Conservation (phyloP, 2,113 vertebrate species). For the Neogobius melanostomus region DNA sequence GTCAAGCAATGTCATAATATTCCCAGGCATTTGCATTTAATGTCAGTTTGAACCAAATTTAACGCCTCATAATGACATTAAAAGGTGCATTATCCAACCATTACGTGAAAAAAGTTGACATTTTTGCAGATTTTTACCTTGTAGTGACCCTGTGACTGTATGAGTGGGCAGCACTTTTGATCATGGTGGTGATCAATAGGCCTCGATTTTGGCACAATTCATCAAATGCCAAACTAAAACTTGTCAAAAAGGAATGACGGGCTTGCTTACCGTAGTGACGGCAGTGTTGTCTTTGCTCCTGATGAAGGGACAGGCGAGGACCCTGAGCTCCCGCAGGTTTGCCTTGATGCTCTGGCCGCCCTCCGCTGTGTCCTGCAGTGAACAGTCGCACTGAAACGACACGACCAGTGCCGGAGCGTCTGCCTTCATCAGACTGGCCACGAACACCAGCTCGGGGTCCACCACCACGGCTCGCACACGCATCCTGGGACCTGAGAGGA, state of each 20-base stretch:
- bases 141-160: no score
- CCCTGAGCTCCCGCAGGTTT: conserved; percentile 82
- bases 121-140: no score
- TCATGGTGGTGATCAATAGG: no score
- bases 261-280: conserved; percentile 84
- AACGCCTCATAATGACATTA: no score
- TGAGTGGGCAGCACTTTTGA: no score
- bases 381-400: conserved; percentile 89
- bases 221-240: not conserved
- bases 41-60: no score
- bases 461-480: conserved; percentile 80
- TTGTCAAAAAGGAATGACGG: no score
- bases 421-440: conserved; percentile 86
- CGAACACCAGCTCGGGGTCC: conserved; percentile 95
- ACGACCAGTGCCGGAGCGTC: conserved; percentile 88
- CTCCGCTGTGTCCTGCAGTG: conserved; percentile 61
- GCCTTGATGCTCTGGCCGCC: conserved; percentile 77
- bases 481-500: conserved; percentile 42
- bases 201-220: no score
- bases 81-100: no score
- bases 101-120: no score
- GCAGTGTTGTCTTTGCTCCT: conserved; percentile 72
- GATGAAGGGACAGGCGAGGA: conserved; percentile 92
- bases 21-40: no score
- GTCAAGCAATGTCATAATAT: no score